Base-by-base conservation (phyloP, 2,113 vertebrate genomes). In the Struthidea cinerea region DNA sequence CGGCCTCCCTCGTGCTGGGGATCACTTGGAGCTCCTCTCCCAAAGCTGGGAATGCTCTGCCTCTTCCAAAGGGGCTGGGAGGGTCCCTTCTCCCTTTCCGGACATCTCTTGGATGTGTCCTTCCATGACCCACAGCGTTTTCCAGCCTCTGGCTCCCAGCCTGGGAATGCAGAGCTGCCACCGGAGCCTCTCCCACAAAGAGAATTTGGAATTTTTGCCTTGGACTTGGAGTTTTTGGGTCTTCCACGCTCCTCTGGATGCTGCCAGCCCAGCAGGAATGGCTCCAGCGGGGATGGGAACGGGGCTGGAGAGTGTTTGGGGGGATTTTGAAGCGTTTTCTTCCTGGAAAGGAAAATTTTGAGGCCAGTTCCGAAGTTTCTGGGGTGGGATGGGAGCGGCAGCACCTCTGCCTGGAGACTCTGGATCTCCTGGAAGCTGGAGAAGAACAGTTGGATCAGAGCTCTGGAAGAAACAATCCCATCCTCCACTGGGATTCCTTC, bases 281-380 rank as follows among this genome's bases (percentile, higher is more conserved):
- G 57, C 49, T 42, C 56, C 37, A 11, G 0, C 0, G 5, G 82
- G 4, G 33, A 47, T 1, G 35, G 85, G 61, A 73, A 7, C 0
- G 3, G 32, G 47, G 17, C 8, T 1, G 28, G 26, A 39, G 21
- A 17, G 32, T 0, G 6, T 17, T 46, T 8, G 30, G 52, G 39
- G 27, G 28, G 56, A 19, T 30, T 50, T 50, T 4, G 16, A 50
- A 81, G 27, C 4, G 1, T 67, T 73, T 83, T 53, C 57, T 60
- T 69, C 59, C 50, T 18, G 16, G 26, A 56, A 55, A 85, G 67
- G 53, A 49, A 76, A 75, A 16, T 32, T 26, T 28, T 24, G 50
- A 77, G 71, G 86, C 80, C 89, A 23, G 39, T 73, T 77, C 2
- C 2, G 7, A 67, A 78, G 39, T n/a, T 42, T 14, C 21, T 6